These are phyloP conservation scores for Drymonia ruficornis DNA, from an alignment of 2,888 invertebrate species.

Conservation along the genomic window DNA sequence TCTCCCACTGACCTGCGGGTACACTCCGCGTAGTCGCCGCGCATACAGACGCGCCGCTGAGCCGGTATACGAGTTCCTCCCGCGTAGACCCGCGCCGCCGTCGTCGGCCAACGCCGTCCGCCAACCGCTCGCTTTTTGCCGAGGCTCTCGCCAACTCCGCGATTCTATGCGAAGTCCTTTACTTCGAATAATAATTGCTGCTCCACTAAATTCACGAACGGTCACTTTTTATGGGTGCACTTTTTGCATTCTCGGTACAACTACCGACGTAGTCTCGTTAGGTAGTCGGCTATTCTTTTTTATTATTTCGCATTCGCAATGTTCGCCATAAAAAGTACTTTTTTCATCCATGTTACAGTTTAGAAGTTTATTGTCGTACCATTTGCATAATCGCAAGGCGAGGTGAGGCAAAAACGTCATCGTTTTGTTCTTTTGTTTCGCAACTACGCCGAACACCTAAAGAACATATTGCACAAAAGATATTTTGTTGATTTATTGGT, in stretches of 20 bases:
- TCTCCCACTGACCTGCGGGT: conserved; percentile 80
- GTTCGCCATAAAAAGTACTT: conserved; percentile 66
- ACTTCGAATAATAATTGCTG: conserved; percentile 35
- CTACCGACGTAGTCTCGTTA: conserved; percentile 65
- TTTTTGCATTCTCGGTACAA: conserved; percentile 62
- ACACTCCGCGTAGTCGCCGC: conserved; percentile 77
- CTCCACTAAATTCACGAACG: conserved; percentile 47
- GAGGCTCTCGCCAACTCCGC: conserved; percentile 31
- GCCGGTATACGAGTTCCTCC: conserved; percentile 93
- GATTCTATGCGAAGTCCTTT: conserved; percentile 31
- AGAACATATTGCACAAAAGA: conserved; percentile 71
- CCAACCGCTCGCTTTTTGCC: conserved; percentile 31
- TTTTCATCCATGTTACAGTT: conserved; percentile 76
- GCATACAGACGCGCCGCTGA: conserved; percentile 65
- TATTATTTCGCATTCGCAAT: conserved; percentile 66
- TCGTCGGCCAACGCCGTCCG: conserved; percentile 43
- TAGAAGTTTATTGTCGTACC: conserved; percentile 72
- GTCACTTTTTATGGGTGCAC: conserved; percentile 43
- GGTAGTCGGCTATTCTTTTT: conserved; percentile 71
- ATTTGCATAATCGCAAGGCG: conserved; percentile 81
- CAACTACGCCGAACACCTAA: conserved; percentile 66
- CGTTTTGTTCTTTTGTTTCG: conserved; percentile 73
- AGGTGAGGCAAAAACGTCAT: conserved; percentile 72
- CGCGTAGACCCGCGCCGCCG: conserved; percentile 74
- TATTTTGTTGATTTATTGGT: conserved; percentile 77